Base-by-base conservation (phyloP, 53 echinoderm and acorn worm species). In the Mesocentrotus franciscanus region DNA sequence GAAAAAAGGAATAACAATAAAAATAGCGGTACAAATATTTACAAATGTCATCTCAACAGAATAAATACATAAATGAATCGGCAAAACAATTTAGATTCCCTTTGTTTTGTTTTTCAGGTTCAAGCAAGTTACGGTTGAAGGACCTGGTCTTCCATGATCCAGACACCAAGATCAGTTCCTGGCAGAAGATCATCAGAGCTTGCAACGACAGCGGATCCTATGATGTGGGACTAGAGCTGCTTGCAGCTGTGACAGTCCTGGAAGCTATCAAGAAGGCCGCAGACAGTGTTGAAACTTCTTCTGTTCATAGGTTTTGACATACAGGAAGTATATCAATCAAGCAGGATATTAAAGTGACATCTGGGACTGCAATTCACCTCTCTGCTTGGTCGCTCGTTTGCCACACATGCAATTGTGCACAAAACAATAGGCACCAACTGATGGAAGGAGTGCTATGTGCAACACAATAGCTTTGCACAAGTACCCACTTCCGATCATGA, bases 91-190 rank as follows among this genome's bases (percentile, higher is more conserved):
- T 84, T 8, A 18, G 8, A 26, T 87, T 13, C 34, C 56, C 15
- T 33, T 56, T 56, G 49, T 35, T 61, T 89, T 89, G 26, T 74
- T 27, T 49, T 68, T 12, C 13, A 96, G 97, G 93, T 76, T 70
- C 78, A 24, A 89, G 64, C 36, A 71, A 90, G 32, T 90, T 90
- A 13, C 92, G 97, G 17, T 76, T 98, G 85, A 98, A 98, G 83
- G 97, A 98, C 78, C 87, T 96, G 7, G 98, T 98, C 85, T 97
- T 97, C 95, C 95, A 96, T 55, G 98, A 98, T 95, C 81, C 92
- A 8, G 94, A 95, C 56, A 97, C 97, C 34, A 95, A 92, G 56
- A 55, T 81, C 3, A 95, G 95, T 27, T 70, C 96, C 14, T 98
- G 98, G 98, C 89, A 92, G 55, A 96, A 96, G 90, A 97, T 97